Percentiles rank a stretch among this genome's conserved stretches.
These are phyloP conservation scores for Morone chrysops DNA, from an alignment of 2,113 vertebrate genomes.

Conservation along the genomic window DNA sequence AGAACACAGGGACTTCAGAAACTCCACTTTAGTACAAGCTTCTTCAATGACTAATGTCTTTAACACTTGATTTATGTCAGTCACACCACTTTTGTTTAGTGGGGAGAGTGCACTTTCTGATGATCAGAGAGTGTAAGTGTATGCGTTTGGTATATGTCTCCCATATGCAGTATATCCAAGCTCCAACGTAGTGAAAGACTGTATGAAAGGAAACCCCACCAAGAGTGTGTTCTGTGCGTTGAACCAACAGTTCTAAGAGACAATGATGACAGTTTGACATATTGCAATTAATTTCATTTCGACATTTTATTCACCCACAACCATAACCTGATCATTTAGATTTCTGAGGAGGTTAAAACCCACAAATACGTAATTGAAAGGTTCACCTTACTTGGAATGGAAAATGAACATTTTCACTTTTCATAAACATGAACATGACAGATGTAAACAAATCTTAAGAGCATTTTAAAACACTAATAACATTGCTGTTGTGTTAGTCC, in stretches of 20 bases:
- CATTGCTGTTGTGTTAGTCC: background rate
- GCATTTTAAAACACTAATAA: background rate
- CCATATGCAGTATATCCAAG: background rate
- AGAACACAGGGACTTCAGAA: constrained; percentile 46
- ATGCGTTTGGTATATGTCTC: background rate
- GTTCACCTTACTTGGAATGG: background rate
- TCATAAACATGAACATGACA: background rate
- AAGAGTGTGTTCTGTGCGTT: background rate
- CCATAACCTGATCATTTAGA: background rate
- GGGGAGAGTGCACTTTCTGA: constrained; percentile 4
- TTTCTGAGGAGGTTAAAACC: background rate
- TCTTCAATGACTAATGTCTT: constrained; percentile 32
- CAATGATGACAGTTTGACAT: background rate
- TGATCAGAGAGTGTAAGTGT: constrained; percentile 25
- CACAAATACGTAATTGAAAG: background rate
- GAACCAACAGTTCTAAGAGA: background rate
- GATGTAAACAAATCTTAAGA: background rate
- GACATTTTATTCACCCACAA: background rate
- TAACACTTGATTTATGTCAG: constrained; percentile 31
- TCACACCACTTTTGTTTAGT: constrained; percentile 13
- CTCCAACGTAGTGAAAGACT: background rate
- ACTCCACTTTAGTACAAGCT: constrained; percentile 28
- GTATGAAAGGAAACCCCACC: background rate
- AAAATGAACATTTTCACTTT: too few relatives aligned
- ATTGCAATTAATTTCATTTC: background rate